Evolutionary conservation across 1,140 invertebrate species (phyloP).

Genomic region (Drosophila equinoxialis): DNA sequence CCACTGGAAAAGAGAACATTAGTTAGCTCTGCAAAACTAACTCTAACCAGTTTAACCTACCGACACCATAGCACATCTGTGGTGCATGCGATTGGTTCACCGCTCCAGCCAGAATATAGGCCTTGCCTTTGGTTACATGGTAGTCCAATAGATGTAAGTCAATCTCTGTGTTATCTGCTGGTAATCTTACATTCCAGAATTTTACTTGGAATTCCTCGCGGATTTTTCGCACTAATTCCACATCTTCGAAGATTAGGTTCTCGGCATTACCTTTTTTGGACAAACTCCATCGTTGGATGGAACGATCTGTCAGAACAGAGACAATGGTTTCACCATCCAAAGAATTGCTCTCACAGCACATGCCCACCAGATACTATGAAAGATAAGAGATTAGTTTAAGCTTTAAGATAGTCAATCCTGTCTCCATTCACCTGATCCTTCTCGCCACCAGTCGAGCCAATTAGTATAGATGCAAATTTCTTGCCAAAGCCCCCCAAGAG

Average conservation of each 20-base stretch:
- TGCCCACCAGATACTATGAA: conserved; percentile 63
- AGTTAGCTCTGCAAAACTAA: not conserved
- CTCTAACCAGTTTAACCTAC: conserved; percentile 68
- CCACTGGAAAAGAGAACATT: conserved; percentile 31
- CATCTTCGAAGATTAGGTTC: conserved; percentile 75
- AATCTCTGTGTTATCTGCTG: conserved; percentile 74
- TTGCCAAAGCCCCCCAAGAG: conserved; percentile 94
- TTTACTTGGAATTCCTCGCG: conserved; percentile 74
- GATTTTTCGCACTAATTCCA: conserved; percentile 68
- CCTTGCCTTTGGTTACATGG: conserved; percentile 86
- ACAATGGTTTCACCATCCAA: conserved; percentile 54
- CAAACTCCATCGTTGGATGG: conserved; percentile 74
- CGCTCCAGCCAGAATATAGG: conserved; percentile 90
- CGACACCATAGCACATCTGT: conserved; percentile 88
- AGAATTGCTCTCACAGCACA: conserved; percentile 61
- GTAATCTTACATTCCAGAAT: conserved; percentile 70
- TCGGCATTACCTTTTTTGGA: conserved; percentile 70
- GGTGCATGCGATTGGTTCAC: conserved; percentile 86
- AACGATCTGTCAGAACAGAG: conserved; percentile 71
- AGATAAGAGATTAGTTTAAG: not conserved
- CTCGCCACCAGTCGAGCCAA: conserved; percentile 89
- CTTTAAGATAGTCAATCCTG: conserved; percentile 27
- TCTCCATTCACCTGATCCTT: conserved; percentile 89
- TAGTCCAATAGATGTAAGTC: conserved; percentile 88
- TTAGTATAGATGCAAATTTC: conserved; percentile 93